These are phyloP conservation scores for Rostratula benghalensis DNA, from an alignment of 2,113 vertebrate genomes.

Conservation along the genomic window DNA sequence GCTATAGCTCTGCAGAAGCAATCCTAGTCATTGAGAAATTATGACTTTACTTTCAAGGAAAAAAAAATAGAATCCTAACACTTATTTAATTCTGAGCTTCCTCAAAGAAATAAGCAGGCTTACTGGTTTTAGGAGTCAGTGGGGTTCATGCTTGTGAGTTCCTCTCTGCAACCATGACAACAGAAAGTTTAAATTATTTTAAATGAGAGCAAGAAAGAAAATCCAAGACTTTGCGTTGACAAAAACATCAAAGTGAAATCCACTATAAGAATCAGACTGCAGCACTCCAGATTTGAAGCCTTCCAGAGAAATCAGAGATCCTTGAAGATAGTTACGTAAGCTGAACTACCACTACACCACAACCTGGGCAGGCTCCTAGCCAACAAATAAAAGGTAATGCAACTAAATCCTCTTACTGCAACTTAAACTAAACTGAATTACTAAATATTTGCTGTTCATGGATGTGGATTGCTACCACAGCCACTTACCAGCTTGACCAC, in stretches of 20 bases:
- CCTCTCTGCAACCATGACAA: conserved; percentile 3
- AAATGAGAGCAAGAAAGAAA: background rate
- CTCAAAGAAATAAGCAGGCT: conserved; percentile 28
- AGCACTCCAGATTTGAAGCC: background rate
- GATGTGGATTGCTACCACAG: background rate
- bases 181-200: conserved; percentile 22
- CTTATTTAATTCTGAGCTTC: background rate
- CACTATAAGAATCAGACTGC: background rate
- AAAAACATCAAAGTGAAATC: background rate
- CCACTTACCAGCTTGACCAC: background rate
- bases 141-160: background rate
- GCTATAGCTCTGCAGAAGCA: background rate
- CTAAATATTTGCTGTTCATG: background rate
- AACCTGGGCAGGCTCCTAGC: background rate
- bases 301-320: background rate
- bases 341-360: background rate
- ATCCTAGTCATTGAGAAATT: background rate
- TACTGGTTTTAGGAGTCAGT: conserved; percentile 21
- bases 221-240: background rate
- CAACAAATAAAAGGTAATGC: background rate
- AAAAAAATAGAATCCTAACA: background rate
- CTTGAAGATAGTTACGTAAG: background rate
- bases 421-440: background rate
- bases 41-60: background rate
- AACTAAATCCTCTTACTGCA: background rate